A percentile compares a stretch with the other conserved stretches of the same genome.
Evolutionary conservation across 2,797 vertebrate species (phyloP).

Genomic region (Zalophus californianus): DNA sequence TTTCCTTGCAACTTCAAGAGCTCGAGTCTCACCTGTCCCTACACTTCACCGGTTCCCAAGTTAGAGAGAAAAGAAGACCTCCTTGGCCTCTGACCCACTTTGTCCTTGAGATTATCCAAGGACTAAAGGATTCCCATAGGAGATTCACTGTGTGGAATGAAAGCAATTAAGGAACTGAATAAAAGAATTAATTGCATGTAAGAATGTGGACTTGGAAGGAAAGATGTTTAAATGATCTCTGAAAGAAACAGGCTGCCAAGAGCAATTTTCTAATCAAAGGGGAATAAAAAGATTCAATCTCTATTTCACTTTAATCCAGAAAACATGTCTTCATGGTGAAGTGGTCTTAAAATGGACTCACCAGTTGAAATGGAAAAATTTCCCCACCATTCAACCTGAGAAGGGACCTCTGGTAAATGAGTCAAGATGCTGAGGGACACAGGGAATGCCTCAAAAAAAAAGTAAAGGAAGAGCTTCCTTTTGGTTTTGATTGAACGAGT

Average conservation of each 20-base stretch:
- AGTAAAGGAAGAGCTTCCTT: conserved; percentile 46
- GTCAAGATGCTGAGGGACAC: not conserved
- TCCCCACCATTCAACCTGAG: not conserved
- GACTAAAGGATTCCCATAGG: conserved; percentile 52
- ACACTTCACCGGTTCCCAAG: not conserved
- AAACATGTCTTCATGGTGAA: conserved; percentile 53
- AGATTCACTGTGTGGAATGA: conserved; percentile 65
- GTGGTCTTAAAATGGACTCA: conserved; percentile 63
- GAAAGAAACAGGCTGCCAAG: conserved; percentile 76
- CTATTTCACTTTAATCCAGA: conserved; percentile 75
- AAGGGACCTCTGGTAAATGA: conserved; percentile 32
- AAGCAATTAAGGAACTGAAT: conserved; percentile 74
- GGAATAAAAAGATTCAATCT: conserved; percentile 70
- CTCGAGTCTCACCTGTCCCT: not conserved
- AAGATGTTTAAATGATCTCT: conserved; percentile 72
- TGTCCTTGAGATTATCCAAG: conserved; percentile 66
- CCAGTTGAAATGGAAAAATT: conserved; percentile 56
- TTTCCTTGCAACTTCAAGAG: conserved; percentile 51
- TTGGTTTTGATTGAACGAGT: not conserved
- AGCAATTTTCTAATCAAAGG: conserved; percentile 79
- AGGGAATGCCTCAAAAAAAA: conserved; percentile 33
- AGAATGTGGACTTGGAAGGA: conserved; percentile 61
- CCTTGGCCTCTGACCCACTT: conserved; percentile 65
- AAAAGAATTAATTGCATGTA: conserved; percentile 79
- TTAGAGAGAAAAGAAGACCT: conserved; percentile 30